Base-by-base conservation (phyloP, 23 tunicate genomes). In the Clavelina lepadiformis region DNA sequence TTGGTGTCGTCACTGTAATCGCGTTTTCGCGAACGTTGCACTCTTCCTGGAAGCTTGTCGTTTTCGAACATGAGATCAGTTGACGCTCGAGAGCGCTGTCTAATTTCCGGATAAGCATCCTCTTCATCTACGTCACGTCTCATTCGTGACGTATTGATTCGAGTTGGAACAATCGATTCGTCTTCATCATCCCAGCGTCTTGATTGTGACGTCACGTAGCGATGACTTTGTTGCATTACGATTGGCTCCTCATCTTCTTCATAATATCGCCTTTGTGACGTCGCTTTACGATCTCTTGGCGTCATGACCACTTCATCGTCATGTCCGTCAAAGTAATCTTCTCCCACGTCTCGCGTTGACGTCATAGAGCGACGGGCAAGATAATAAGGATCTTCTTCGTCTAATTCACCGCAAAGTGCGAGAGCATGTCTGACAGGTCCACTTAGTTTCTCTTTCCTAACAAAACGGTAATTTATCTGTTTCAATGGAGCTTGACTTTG, bases 361-460 rank as follows among this genome's bases (percentile, higher is more conserved):
- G 56, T 66, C 35, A 28, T 28, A 8, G 18, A 3, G 3, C 57
- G 57, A 3, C 57, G 72, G 19, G 57, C 72, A 46, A 3, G 26
- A 26, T 66, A 66, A 36, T 66, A 66, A 24, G 72, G 34, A 28
- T 66, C 57, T 20, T 46, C 57, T 46, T 66, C 57, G 29, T 66
- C 72, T 20, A 66, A 35, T 66, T 66, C 57, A n/a, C 72, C 72
- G 56, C 72, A 66, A 46, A 66, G 34, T 28, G 72, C 65, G 28
- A 72, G 65, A 38, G 78, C 78, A 19, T 72, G 78, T 3, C 78
- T 67, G 2, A 46, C 78, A 28, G 72, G 35, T 3, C 72, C 72
- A 23, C 72, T 66, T 3, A 66, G 33, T 20, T 7, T n/a, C n/a
- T n/a, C n/a, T n/a, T n/a, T n/a, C n/a, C n/a, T n/a, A n/a, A n/a